Conservation (phyloP, 2,888 invertebrate genomes). For the Drosophila gaucha region DNA sequence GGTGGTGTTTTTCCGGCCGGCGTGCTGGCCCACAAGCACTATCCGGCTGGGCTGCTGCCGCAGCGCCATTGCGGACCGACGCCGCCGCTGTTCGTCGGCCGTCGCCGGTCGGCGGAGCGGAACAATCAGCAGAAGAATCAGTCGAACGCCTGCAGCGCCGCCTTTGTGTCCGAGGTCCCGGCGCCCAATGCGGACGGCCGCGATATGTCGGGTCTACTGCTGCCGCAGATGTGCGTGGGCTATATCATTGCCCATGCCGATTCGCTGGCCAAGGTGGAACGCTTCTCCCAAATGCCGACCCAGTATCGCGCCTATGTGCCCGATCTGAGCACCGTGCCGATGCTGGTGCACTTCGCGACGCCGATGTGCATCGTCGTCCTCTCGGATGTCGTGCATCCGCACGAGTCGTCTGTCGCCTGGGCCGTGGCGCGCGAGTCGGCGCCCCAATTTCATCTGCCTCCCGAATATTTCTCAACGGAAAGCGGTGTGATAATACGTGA, state of each 20-base stretch:
- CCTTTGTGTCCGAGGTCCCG: background rate
- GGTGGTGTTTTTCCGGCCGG: constrained; percentile 35
- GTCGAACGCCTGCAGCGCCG: background rate
- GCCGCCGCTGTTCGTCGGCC: constrained; percentile 43
- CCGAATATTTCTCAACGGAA: background rate
- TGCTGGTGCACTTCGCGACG: background rate
- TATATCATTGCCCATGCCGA: background rate
- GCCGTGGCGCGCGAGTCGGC: constrained; percentile 3
- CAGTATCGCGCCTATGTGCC: constrained; percentile 20
- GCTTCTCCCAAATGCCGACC: background rate
- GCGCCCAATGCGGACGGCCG: background rate
- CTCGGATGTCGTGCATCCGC: constrained; percentile 20
- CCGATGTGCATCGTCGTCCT: constrained; percentile 8
- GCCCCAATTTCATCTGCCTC: constrained; percentile 10
- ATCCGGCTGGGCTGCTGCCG: constrained; percentile 25
- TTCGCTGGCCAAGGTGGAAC: background rate
- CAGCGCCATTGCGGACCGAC: constrained; percentile 21
- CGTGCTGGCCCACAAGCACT: constrained; percentile 26
- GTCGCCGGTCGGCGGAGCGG: background rate
- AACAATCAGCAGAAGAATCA: background rate
- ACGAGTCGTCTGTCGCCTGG: background rate
- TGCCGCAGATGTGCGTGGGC: background rate
- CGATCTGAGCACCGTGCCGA: constrained; percentile 6
- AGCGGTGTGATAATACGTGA: too few species aligned
- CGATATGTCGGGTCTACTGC: too few species aligned